A percentile compares a stretch with the other conserved stretches of the same genome.
Evolutionary conservation across 2,113 vertebrate genomes (phyloP).

Genomic region (Labeo catla): DNA sequence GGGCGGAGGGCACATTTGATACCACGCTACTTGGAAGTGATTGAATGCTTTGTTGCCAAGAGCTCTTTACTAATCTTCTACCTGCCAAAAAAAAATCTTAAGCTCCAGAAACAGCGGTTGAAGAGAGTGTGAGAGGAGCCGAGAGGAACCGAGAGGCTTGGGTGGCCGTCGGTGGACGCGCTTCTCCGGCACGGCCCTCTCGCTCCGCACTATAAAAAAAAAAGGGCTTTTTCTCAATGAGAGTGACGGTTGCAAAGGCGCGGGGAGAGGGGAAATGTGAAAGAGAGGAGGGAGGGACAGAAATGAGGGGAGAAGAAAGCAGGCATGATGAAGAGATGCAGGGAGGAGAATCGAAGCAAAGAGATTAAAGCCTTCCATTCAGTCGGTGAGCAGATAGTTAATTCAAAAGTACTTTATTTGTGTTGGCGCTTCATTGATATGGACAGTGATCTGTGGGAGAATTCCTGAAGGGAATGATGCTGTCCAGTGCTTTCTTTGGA

Average conservation of each 20-base stretch:
- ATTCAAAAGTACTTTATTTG: conserved; percentile 40
- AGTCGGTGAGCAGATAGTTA: conserved; percentile 59
- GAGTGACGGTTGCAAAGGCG: conserved; percentile 72
- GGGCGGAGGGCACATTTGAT: conserved; percentile 91
- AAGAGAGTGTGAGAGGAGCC: conserved; percentile 69
- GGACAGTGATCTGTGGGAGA: conserved; percentile 37
- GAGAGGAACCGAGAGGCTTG: conserved; percentile 59
- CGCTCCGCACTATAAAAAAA: conserved; percentile 63
- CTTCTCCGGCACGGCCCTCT: conserved; percentile 52
- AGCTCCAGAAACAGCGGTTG: conserved; percentile 70
- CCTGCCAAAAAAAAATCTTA: conserved; percentile 81
- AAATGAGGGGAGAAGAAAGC: conserved; percentile 42
- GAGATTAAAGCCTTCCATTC: conserved; percentile 90
- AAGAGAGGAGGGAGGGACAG: conserved; percentile 8
- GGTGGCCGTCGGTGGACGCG: conserved; percentile 66
- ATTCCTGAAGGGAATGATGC: conserved; percentile 28
- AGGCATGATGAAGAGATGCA: conserved; percentile 68
- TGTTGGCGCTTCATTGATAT: conserved; percentile 25
- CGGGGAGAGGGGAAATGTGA: conserved; percentile 10
- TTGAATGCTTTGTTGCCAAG: conserved; percentile 89
- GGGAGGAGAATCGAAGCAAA: conserved; percentile 79
- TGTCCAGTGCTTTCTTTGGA: not conserved
- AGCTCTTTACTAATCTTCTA: conserved; percentile 87
- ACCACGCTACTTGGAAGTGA: conserved; percentile 86
- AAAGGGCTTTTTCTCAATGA: conserved; percentile 75